Evolutionary conservation across 2,113 vertebrate genomes (phyloP), one percentile per base, ranked within the genome.

Genomic region (Xiphophorus hellerii): DNA sequence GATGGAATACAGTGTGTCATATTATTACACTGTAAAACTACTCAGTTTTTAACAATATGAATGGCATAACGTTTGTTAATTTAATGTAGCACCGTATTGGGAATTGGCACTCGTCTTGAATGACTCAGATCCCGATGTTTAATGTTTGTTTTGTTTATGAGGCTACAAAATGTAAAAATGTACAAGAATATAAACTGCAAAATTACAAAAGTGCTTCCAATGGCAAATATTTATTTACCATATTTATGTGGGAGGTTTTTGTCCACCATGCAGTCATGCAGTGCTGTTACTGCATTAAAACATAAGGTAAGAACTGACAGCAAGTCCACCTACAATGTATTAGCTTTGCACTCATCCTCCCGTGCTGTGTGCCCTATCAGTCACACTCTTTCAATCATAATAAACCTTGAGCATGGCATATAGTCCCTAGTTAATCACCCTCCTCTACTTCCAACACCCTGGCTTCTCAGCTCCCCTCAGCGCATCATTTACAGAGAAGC

Each of bases 301-400:
- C 51, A 58, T 58, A 9, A n/a, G 2, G 25, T 11, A 58, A n/a
- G 22, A 58, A 58, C 22, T n/a, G 25, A 25, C 51, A 58, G 25
- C 22, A 66, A 37, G 64, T 66, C 37, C 42, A 35, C 12, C 63
- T 33, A 12, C 14, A 20, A 14, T 33, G 2, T 73, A 44, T n/a
- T 9, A 62, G n/a, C 54, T 22, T 78, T 14, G 20, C 31, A 3
- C 42, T 63, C 44, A 13, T 44, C 17, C 31, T 44, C 44, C 58
- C 58, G 4, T 66, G 12, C 60, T 27, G 39, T 35, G 66, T 78
- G 66, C 78, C 76, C 68, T 42, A 77, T 82, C 76, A 71, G 78
- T 87, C 87, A 81, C 80, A 76, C 67, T 74, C 54, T 68, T 66
- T 74, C 70, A 77, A 72, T 84, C 85, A 78, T 71, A 83, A 70